Base-by-base conservation (phyloP, 2,113 vertebrate species). In the Oryzias woworae region DNA sequence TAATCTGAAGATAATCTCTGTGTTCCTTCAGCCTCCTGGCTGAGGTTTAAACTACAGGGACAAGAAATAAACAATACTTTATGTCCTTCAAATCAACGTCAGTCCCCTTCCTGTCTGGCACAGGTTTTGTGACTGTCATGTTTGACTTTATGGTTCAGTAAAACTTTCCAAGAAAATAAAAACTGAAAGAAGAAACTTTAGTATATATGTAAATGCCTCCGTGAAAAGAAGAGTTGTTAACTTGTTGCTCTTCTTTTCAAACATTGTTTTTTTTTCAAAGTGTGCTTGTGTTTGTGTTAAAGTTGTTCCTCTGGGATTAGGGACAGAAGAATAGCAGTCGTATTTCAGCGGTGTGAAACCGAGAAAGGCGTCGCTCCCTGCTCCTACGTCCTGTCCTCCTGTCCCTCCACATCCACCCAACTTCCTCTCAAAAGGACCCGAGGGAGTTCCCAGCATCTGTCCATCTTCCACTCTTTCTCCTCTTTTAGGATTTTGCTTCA, bases 361-460 rank as follows among this genome's bases (percentile, higher is more conserved):
- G 69, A 58, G 72, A 81, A 73, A 63, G 77, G 62, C 60, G 78
- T 69, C 4, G 48, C 71, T 80, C 76, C 71, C 69, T 79, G 69
- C 49, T 1, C 71, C 73, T 55, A 53, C 75, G 81, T 83, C 65
- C 79, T 80, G 77, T 73, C 72, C 51, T 58, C 3, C 26, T 61
- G 51, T 48, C 70, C 69, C 59, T 28, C 48, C 58, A 42, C 62
- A 7, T 44, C 66, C 64, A 18, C n/a, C 50, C 28, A 28, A 12
- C 69, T 79, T 74, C 78, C 73, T 59, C 53, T 84, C 87, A 86
- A 76, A 63, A 23, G 87, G 87, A 78, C 79, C 81, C 81, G 62
- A 65, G 84, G 85, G 86, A 87, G 77, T 86, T 59, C 31, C 26
- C 63, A 55, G 64, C 52, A 48, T 58, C 74, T 48, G 52, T 31